phyloP scores from a whole-genome alignment of 23 tunicate genomes.

The Styela clava region DNA sequence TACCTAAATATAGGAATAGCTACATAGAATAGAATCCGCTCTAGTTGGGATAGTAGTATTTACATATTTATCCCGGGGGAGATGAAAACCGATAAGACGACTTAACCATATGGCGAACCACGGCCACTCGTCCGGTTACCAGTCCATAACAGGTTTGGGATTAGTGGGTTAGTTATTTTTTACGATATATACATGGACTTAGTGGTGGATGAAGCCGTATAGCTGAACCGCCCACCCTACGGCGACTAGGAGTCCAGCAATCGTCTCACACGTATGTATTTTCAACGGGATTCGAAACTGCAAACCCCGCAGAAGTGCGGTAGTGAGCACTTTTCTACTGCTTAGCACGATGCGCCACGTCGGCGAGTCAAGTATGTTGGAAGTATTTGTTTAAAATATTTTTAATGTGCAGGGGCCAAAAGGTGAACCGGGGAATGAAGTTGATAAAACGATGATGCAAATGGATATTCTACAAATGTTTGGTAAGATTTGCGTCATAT shows the following conservation, averaged over 20 bases:
- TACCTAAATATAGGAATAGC: too few relatives aligned
- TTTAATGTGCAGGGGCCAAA: slow-evolving; percentile 17
- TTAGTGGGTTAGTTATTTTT: too few relatives aligned
- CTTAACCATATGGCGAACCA: too few relatives aligned
- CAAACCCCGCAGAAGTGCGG: not conserved
- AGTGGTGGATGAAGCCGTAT: not conserved
- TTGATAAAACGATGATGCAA: not conserved
- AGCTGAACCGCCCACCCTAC: not conserved
- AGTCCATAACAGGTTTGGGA: too few relatives aligned
- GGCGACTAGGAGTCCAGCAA: not conserved
- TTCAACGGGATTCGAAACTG: too few relatives aligned
- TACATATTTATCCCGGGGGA: too few relatives aligned
- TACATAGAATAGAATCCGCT: not conserved
- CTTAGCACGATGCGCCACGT: too few relatives aligned
- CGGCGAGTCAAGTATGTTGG: too few relatives aligned
- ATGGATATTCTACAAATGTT: not conserved
- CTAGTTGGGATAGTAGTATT: too few relatives aligned
- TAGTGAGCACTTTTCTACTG: not conserved
- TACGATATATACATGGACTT: too few relatives aligned
- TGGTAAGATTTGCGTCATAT: not conserved
- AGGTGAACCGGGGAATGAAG: slow-evolving; percentile 31
- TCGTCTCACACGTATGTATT: not conserved
- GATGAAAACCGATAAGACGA: too few relatives aligned
- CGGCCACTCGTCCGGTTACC: too few relatives aligned
- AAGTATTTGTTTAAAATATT: not conserved